Evolutionary conservation across 2,888 invertebrate genomes (phyloP).

Genomic region (Kuschelorhynchus macadamiae): DNA sequence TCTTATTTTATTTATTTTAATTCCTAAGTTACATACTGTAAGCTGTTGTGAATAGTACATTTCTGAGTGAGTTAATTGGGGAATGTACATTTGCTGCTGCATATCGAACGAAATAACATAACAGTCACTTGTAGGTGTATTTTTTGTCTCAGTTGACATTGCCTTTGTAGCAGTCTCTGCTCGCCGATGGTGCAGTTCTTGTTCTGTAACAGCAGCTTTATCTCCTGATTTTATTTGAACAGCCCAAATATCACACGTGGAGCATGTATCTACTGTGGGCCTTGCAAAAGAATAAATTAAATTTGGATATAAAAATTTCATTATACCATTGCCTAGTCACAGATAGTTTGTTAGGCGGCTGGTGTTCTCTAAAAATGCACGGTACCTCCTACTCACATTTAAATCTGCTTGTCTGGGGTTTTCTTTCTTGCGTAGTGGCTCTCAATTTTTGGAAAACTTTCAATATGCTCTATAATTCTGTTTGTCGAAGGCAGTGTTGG

Average conservation of each 20-base stretch:
- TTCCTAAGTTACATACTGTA: constrained; percentile 20
- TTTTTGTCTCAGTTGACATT: constrained; percentile 25
- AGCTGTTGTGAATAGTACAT: constrained; percentile 19
- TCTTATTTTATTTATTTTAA: too few species aligned
- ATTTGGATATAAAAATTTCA: constrained; percentile 21
- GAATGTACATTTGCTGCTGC: too few species aligned
- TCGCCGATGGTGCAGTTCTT: constrained; percentile 20
- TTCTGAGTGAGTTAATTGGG: too few species aligned
- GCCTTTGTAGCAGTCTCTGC: constrained; percentile 26
- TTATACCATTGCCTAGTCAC: constrained; percentile 6
- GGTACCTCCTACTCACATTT: constrained; percentile 9
- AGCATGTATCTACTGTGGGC: constrained; percentile 17
- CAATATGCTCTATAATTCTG: constrained; percentile 11
- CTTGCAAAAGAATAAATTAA: constrained; percentile 17
- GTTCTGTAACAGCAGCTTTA: constrained; percentile 18
- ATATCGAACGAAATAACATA: too few species aligned
- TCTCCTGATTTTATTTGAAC: constrained; percentile 31
- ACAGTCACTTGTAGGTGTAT: neutral
- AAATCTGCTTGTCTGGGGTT: too few species aligned
- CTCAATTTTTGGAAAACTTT: constrained; percentile 17
- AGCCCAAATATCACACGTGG: constrained; percentile 27
- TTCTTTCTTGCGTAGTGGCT: constrained; percentile 12
- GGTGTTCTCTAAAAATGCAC: neutral
- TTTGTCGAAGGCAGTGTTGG: constrained; percentile 6
- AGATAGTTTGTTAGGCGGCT: constrained; percentile 11